These are phyloP conservation scores for Mustela nigripes DNA, from an alignment of 2,113 vertebrate genomes.

Conservation along the genomic window DNA sequence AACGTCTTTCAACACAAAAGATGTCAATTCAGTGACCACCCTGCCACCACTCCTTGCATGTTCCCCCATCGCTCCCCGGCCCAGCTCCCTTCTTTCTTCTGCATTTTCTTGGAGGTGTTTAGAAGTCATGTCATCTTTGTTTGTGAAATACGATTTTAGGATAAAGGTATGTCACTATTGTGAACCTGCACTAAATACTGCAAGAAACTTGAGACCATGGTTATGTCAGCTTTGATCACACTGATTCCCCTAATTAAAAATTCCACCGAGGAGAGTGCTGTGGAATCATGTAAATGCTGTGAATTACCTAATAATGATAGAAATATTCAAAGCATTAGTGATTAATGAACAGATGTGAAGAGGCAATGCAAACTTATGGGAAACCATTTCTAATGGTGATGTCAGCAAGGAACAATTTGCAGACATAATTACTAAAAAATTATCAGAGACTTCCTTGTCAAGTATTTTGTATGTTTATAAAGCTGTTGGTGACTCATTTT, in stretches of 20 bases:
- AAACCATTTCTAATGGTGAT: slow-evolving; percentile 92
- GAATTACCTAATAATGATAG: slow-evolving; percentile 88
- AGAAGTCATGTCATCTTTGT: slow-evolving; percentile 71
- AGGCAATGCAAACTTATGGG: slow-evolving; percentile 90
- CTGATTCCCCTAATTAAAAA: slow-evolving; percentile 84
- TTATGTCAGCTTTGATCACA: slow-evolving; percentile 75
- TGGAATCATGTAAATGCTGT: slow-evolving; percentile 75
- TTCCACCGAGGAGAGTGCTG: slow-evolving; percentile 71
- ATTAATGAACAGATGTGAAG: slow-evolving; percentile 93
- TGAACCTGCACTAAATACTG: slow-evolving; percentile 55
- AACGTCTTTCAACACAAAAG: slow-evolving; percentile 74
- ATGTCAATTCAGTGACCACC: slow-evolving; percentile 43
- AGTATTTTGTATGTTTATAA: slow-evolving; percentile 93
- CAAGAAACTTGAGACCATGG: neutral
- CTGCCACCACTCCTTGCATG: neutral
- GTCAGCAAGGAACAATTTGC: slow-evolving; percentile 93
- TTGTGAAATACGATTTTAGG: slow-evolving; percentile 75
- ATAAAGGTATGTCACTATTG: slow-evolving; percentile 60
- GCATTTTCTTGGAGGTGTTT: slow-evolving; percentile 66
- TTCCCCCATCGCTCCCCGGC: neutral
- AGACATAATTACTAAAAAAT: slow-evolving; percentile 94
- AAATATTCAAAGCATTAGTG: slow-evolving; percentile 89
- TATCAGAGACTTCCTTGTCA: slow-evolving; percentile 94
- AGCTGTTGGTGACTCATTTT: slow-evolving; percentile 93
- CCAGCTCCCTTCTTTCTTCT: neutral